phyloP scores from a whole-genome alignment of 1,140 invertebrate genomes.

The Trichomalopsis sarcophagae region DNA sequence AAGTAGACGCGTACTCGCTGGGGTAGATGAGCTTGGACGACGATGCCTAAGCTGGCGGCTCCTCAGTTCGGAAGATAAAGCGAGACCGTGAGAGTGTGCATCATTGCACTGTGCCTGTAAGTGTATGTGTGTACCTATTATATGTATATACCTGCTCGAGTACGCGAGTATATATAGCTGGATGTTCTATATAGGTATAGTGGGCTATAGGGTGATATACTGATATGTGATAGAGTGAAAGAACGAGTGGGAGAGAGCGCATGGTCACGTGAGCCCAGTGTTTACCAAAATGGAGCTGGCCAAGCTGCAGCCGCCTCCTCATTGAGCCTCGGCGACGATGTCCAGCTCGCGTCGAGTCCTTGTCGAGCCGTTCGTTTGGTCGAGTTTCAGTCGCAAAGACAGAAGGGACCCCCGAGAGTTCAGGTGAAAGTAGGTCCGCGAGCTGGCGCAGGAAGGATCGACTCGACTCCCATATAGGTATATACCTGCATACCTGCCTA shows the following conservation, averaged over 20 bases:
- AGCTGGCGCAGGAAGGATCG: background rate
- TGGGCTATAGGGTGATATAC: background rate
- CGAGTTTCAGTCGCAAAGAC: background rate
- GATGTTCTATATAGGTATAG: background rate
- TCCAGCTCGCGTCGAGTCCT: background rate
- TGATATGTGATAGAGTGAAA: background rate
- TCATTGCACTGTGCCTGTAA: too few species aligned
- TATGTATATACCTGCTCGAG: background rate
- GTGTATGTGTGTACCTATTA: too few species aligned
- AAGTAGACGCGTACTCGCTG: too few species aligned
- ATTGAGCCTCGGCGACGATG: background rate
- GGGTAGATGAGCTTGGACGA: too few species aligned
- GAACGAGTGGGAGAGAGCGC: conserved; percentile 50
- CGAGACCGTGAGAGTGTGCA: background rate
- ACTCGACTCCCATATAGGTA: background rate
- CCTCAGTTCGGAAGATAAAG: background rate
- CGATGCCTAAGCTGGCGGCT: too few species aligned
- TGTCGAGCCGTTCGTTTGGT: background rate
- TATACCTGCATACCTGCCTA: background rate
- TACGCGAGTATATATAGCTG: background rate
- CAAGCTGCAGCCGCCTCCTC: background rate
- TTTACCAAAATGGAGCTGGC: conserved; percentile 72
- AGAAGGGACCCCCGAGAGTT: background rate
- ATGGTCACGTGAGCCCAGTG: conserved; percentile 70
- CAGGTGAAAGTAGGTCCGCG: background rate